Conservation (phyloP, 2,797 vertebrate genomes). For the Mallotus villosus region DNA sequence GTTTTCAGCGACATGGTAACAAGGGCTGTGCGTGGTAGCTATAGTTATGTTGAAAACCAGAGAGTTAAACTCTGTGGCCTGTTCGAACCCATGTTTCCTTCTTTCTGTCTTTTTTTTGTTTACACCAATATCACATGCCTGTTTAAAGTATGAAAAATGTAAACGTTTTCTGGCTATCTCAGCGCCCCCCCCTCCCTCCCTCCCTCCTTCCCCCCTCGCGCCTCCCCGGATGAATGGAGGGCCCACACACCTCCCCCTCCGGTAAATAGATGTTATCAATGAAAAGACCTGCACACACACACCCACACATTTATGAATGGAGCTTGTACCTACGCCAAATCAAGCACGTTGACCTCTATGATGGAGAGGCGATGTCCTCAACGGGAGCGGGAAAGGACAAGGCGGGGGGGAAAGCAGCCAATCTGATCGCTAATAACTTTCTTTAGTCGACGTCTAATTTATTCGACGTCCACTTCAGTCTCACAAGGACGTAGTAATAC, state of each 20-base stretch:
- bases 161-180: neutral
- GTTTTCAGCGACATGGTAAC: too few species aligned
- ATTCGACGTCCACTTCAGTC: neutral
- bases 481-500: neutral
- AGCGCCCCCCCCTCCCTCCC: neutral
- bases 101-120: neutral
- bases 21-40: too few species aligned
- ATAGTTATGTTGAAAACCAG: too few species aligned
- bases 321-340: slow-evolving; percentile 41
- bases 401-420: neutral
- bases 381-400: neutral
- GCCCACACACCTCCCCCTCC: slow-evolving; percentile 33
- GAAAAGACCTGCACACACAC: slow-evolving; percentile 31
- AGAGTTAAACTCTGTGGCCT: too few species aligned
- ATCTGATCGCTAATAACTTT: neutral
- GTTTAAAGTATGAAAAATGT: neutral
- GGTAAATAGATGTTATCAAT: slow-evolving; percentile 61
- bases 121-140: neutral
- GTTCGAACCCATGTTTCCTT: too few species aligned
- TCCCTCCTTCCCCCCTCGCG: slow-evolving; percentile 32
- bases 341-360: slow-evolving; percentile 34
- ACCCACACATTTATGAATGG: slow-evolving; percentile 51
- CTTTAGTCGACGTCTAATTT: neutral
- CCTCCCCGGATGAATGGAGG: slow-evolving; percentile 35
- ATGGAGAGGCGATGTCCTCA: slow-evolving; percentile 14